Conservation (phyloP, 2,888 invertebrate species). For the Phalera bucephala region DNA sequence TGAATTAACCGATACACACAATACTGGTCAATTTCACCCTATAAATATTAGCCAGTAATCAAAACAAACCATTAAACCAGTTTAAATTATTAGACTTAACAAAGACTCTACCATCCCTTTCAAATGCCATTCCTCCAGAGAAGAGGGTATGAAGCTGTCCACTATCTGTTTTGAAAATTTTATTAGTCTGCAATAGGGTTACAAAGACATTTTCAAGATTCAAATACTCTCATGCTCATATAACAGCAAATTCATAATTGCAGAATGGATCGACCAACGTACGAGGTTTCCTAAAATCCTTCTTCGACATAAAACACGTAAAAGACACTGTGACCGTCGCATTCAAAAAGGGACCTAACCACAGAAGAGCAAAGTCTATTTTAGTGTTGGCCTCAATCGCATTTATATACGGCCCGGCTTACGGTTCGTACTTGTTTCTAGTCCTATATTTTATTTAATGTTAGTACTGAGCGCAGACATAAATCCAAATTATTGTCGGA, state of each 20-base stretch:
- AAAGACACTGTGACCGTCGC: constrained; percentile 75
- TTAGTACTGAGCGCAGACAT: constrained; percentile 27
- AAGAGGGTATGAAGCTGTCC: too few species aligned
- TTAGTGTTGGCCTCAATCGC: constrained; percentile 58
- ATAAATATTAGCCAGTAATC: too few species aligned
- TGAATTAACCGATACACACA: too few species aligned
- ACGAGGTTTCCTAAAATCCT: constrained; percentile 59
- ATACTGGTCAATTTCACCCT: too few species aligned
- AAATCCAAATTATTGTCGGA: constrained; percentile 30
- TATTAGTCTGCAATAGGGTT: too few species aligned
- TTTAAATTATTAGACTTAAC: too few species aligned
- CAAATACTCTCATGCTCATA: constrained; percentile 7
- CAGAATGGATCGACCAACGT: constrained; percentile 45
- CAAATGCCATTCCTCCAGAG: too few species aligned
- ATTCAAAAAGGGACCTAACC: constrained; percentile 73
- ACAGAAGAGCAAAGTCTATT: constrained; percentile 61
- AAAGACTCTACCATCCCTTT: too few species aligned
- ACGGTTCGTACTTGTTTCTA: constrained; percentile 54
- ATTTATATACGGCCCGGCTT: constrained; percentile 66
- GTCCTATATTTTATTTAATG: constrained; percentile 40
- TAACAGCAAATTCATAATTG: constrained; percentile 42
- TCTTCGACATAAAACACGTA: constrained; percentile 79
- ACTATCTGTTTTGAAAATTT: too few species aligned
- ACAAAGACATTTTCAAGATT: constrained; percentile 8
- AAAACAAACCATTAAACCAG: too few species aligned